Percentiles rank a stretch among this genome's conserved stretches.
Conservation (phyloP, 1,140 invertebrate genomes). For the Tetramorium simillimum region DNA sequence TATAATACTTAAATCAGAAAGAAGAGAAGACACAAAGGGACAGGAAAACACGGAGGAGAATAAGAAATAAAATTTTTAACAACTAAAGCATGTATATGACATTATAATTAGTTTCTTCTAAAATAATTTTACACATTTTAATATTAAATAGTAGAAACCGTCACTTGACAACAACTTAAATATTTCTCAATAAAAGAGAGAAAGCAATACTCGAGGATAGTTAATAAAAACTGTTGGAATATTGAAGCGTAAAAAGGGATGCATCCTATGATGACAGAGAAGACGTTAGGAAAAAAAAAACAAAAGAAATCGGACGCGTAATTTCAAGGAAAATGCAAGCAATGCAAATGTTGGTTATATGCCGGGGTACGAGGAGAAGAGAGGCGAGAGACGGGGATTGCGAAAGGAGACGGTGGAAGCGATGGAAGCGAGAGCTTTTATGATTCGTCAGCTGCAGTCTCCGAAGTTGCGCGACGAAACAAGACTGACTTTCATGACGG, state of each 20-base stretch:
- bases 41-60: background rate
- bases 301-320: slow-evolving; percentile 14
- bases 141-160: background rate
- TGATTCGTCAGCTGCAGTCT: slow-evolving; percentile 65
- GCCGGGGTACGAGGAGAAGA: background rate
- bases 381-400: slow-evolving; percentile 3
- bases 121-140: background rate
- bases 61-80: background rate
- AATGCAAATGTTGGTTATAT: slow-evolving; percentile 35
- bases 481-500: slow-evolving; percentile 62
- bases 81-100: background rate
- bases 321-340: slow-evolving; percentile 37
- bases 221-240: background rate
- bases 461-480: slow-evolving; percentile 45
- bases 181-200: background rate
- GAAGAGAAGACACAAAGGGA: background rate
- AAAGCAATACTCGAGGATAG: background rate
- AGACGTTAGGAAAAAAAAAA: slow-evolving; percentile 6
- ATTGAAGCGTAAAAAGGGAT: background rate
- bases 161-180: background rate
- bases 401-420: slow-evolving; percentile 12
- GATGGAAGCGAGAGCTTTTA: slow-evolving; percentile 54
- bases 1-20: background rate
- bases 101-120: background rate
- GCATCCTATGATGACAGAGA: background rate